Conservation (phyloP, 1,140 invertebrate species). For the Atta cephalotes region DNA sequence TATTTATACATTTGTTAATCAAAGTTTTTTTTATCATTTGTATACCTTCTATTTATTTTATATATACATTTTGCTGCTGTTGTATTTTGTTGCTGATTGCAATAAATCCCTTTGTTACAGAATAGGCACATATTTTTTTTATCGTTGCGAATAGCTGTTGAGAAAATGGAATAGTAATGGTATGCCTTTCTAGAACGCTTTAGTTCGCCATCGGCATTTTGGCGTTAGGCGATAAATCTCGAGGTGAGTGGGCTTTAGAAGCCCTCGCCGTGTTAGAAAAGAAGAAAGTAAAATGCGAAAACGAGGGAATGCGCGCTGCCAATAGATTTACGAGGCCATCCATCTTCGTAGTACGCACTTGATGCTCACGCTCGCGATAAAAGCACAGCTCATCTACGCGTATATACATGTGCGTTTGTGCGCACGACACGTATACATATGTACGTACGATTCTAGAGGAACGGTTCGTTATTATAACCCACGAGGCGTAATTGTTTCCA, state of each 20-base stretch:
- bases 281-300: slow-evolving; percentile 65
- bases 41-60: neutral
- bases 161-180: slow-evolving; percentile 19
- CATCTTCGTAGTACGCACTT: slow-evolving; percentile 74
- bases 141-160: neutral
- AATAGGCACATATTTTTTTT: neutral
- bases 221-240: slow-evolving; percentile 70
- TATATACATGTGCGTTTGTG: slow-evolving; percentile 15
- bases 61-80: neutral
- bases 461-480: slow-evolving; percentile 82
- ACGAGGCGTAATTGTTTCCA: slow-evolving; percentile 82
- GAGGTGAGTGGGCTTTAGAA: slow-evolving; percentile 31
- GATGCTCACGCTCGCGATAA: slow-evolving; percentile 63
- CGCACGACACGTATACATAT: slow-evolving; percentile 36
- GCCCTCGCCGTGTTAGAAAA: slow-evolving; percentile 39
- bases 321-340: slow-evolving; percentile 83
- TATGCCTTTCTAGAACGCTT: neutral
- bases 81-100: neutral
- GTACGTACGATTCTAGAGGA: slow-evolving; percentile 74
- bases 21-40: neutral
- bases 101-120: neutral
- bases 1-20: neutral
- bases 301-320: slow-evolving; percentile 68
- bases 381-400: slow-evolving; percentile 53
- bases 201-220: slow-evolving; percentile 55